These are phyloP conservation scores for Drosophila ogumai DNA, from an alignment of 1,140 invertebrate species.

Conservation along the genomic window DNA sequence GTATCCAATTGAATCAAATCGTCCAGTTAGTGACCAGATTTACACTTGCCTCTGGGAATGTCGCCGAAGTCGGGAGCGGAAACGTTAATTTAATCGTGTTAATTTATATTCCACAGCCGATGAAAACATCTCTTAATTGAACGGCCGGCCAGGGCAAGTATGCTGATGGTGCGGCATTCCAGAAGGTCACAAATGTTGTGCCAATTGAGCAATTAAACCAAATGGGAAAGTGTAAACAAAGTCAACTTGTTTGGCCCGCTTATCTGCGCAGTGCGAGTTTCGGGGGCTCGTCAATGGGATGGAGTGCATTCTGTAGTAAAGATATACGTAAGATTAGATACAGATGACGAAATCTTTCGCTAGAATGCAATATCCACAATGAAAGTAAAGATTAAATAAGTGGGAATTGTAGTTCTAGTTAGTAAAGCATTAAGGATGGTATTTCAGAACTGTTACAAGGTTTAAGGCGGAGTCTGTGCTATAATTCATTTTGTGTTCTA, in stretches of 20 bases:
- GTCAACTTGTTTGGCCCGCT: conserved; percentile 26
- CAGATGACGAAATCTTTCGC: conserved; percentile 8
- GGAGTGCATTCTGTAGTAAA: conserved; percentile 7
- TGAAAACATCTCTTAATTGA: conserved; percentile 29
- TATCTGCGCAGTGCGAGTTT: conserved; percentile 33
- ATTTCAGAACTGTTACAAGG: no score
- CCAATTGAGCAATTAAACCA: conserved; percentile 24
- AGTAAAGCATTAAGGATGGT: not conserved
- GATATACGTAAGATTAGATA: conserved; percentile 17
- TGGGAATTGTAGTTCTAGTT: no score
- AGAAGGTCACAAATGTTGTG: conserved; percentile 35
- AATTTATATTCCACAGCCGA: conserved; percentile 56
- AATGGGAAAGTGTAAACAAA: conserved; percentile 48
- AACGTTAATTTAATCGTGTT: conserved; percentile 69
- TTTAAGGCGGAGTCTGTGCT: no score
- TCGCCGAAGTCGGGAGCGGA: conserved; percentile 50
- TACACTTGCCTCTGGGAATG: conserved; percentile 27
- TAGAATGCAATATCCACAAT: not conserved
- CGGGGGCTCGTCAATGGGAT: conserved; percentile 33
- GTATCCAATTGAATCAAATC: conserved; percentile 56
- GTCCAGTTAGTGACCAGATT: conserved; percentile 22
- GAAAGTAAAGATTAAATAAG: not conserved
- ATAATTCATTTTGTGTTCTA: no score
- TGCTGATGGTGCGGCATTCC: conserved; percentile 33
- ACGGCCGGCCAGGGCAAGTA: conserved; percentile 1